phyloP scores from a whole-genome alignment of 2,888 invertebrate genomes.

The Sisyra terminalis region DNA sequence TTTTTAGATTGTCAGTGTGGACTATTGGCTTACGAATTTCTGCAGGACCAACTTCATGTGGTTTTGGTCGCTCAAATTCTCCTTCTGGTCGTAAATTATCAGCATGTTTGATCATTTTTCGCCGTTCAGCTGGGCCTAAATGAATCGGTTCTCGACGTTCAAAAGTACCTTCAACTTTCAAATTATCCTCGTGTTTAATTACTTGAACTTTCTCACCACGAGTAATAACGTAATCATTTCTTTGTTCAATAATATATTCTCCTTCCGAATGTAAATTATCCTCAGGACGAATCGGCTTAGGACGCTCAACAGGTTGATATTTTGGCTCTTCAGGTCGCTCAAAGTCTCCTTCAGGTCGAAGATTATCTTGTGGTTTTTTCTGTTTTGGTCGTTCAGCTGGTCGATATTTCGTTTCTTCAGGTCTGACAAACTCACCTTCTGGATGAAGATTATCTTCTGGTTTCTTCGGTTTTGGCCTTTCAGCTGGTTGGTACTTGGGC shows the following conservation, averaged over 20 bases:
- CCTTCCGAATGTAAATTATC: conserved; percentile 36
- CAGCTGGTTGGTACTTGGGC: conserved; percentile 18
- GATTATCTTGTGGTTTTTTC: conserved; percentile 30
- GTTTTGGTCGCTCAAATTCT: conserved; percentile 32
- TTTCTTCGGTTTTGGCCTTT: conserved; percentile 18
- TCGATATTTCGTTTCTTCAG: conserved; percentile 21
- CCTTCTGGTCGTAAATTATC: conserved; percentile 40
- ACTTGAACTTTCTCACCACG: conserved; percentile 33
- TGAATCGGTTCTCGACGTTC: conserved; percentile 23
- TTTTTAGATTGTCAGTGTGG: conserved; percentile 29
- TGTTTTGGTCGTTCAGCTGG: conserved; percentile 21
- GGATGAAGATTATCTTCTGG: conserved; percentile 40
- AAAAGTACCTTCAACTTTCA: conserved; percentile 38
- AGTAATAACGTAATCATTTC: conserved; percentile 30
- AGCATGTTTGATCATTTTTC: conserved; percentile 20
- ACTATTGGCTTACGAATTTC: conserved; percentile 31
- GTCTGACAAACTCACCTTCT: conserved; percentile 38
- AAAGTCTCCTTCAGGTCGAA: conserved; percentile 23
- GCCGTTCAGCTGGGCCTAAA: conserved; percentile 29
- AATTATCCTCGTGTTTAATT: conserved; percentile 38
- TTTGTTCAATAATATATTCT: conserved; percentile 20
- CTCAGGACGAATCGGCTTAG: conserved; percentile 28
- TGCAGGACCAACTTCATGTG: conserved; percentile 31
- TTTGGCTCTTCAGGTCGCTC: conserved; percentile 23
- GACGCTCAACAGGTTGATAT: conserved; percentile 33